Conservation (phyloP, 2,888 invertebrate genomes). For the Homarus gammarus region DNA sequence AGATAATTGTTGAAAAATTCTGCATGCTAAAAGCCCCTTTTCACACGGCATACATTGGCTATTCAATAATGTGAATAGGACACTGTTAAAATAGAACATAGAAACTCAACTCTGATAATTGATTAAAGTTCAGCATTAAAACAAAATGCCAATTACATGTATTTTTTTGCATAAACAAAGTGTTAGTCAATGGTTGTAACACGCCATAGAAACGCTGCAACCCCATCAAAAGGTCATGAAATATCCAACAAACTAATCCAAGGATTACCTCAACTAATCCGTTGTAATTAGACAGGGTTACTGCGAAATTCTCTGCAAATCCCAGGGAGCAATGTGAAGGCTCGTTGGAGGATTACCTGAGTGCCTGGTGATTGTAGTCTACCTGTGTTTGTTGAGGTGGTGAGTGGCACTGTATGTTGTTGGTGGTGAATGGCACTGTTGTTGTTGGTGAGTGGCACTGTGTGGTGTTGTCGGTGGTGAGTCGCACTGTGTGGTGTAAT, state of each 20-base stretch:
- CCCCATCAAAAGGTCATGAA: background rate
- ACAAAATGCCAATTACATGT: too few species aligned
- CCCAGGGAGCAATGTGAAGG: conserved; percentile 12
- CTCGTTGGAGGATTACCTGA: background rate
- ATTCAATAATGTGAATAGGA: too few species aligned
- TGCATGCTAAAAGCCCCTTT: too few species aligned
- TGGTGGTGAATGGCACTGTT: background rate
- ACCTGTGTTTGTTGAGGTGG: background rate
- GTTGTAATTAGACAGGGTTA: conserved; percentile 4
- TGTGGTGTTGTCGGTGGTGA: conserved; percentile 2
- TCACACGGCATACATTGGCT: too few species aligned
- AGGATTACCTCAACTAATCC: background rate
- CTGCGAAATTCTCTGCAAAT: conserved; percentile 12
- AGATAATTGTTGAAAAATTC: too few species aligned
- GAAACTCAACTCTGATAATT: too few species aligned
- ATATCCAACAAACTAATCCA: conserved; percentile 1
- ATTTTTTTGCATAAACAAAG: too few species aligned
- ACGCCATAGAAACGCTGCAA: background rate
- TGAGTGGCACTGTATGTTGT: conserved; percentile 3
- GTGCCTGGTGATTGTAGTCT: background rate
- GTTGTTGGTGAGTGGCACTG: background rate
- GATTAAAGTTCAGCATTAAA: too few species aligned
- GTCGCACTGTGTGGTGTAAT: background rate
- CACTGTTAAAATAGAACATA: too few species aligned
- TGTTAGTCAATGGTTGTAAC: background rate